A percentile compares a stretch with the other conserved stretches of the same genome.
Evolutionary conservation across 2,797 vertebrate species (phyloP).

Genomic region (Intellagama lesueurii): DNA sequence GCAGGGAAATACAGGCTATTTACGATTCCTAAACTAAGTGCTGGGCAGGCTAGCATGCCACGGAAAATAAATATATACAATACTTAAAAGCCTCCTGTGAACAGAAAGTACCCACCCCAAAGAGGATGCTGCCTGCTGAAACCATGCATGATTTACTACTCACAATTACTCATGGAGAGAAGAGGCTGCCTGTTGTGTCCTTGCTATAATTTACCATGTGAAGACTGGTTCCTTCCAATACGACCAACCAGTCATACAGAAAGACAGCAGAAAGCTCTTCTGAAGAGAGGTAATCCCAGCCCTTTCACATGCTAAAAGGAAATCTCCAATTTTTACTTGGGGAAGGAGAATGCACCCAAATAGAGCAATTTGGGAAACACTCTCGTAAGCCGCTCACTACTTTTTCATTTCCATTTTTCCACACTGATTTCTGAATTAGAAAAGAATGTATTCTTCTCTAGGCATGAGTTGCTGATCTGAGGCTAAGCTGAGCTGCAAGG

Average conservation of each 20-base stretch:
- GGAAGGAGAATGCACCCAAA: too few relatives aligned
- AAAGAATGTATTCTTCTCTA: not conserved
- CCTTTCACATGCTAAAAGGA: not conserved
- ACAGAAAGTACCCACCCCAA: not conserved
- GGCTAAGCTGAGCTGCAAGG: not conserved
- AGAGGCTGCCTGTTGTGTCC: slow-evolving; percentile 4
- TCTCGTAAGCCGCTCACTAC: not conserved
- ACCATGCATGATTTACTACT: slow-evolving; percentile 9
- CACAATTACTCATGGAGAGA: not conserved
- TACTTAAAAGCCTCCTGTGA: not conserved
- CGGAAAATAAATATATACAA: not conserved
- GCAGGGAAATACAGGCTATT: not conserved
- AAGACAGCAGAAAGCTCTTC: not conserved
- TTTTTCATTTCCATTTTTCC: too few relatives aligned
- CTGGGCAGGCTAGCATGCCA: not conserved
- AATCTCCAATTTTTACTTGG: too few relatives aligned
- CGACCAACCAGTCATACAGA: not conserved
- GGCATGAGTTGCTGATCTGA: not conserved
- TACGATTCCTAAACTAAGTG: not conserved
- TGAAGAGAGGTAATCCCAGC: not conserved
- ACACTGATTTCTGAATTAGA: not conserved
- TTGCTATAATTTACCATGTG: not conserved
- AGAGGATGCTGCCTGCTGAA: slow-evolving; percentile 1
- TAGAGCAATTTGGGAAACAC: not conserved
- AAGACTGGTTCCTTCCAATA: not conserved